Evolutionary conservation across 2,113 vertebrate genomes (phyloP).

Genomic region (Festucalex cinctus): DNA sequence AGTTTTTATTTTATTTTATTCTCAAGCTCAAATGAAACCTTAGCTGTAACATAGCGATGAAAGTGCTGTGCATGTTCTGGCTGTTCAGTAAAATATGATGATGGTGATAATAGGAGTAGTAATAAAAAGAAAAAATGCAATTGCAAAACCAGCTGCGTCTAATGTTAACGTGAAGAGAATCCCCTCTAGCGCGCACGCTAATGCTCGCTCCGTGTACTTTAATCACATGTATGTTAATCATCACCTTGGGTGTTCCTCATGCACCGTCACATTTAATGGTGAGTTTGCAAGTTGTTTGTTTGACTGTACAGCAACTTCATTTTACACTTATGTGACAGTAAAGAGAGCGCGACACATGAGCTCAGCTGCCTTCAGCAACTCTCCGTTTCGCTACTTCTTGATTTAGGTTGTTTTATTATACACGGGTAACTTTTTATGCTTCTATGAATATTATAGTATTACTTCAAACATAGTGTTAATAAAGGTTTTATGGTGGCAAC

Average conservation of each 20-base stretch:
- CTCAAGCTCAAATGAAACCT: background rate
- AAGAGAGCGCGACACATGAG: background rate
- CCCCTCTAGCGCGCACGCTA: background rate
- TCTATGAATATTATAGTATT: background rate
- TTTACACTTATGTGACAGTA: background rate
- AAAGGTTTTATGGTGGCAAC: background rate
- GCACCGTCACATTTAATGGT: background rate
- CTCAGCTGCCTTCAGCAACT: background rate
- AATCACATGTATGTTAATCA: background rate
- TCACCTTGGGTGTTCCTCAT: background rate
- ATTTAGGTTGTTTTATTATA: background rate
- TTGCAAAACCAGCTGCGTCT: background rate
- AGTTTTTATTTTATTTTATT: no score
- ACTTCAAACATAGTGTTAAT: background rate
- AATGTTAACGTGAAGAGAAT: background rate
- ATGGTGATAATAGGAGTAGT: background rate
- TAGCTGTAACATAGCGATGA: background rate
- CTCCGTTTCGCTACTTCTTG: background rate
- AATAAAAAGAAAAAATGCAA: background rate
- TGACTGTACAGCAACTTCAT: background rate
- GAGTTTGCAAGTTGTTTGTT: background rate
- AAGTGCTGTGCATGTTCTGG: no score
- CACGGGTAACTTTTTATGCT: background rate
- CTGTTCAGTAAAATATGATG: no score
- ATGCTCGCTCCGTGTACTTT: background rate